A percentile compares a stretch with the other conserved stretches of the same genome.
Evolutionary conservation across 2,888 invertebrate species (phyloP).

Genomic region (Cheilosia pagana): DNA sequence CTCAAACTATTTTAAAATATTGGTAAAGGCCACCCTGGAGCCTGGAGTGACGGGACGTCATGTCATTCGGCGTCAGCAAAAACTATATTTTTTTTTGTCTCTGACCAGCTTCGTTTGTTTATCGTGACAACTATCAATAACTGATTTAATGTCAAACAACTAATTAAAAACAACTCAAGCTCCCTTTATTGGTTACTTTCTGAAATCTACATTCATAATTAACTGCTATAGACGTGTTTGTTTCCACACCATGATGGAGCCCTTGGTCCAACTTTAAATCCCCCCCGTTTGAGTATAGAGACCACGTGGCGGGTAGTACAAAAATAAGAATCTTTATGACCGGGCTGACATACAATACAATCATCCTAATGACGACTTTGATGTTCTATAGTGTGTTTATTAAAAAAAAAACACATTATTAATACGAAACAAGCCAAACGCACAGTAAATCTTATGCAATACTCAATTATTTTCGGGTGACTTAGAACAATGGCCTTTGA

Average conservation of each 20-base stretch:
- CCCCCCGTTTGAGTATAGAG: not conserved
- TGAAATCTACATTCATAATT: no score
- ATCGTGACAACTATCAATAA: not conserved
- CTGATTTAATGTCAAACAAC: not conserved
- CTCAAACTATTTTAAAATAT: no score
- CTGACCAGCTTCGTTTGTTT: not conserved
- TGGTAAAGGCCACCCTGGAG: not conserved
- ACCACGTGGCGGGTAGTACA: not conserved
- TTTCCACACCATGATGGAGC: not conserved
- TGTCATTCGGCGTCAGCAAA: not conserved
- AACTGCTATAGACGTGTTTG: not conserved
- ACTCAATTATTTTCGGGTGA: slow-evolving; percentile 47
- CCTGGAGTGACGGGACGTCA: not conserved
- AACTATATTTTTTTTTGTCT: not conserved
- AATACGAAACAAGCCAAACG: slow-evolving; percentile 9
- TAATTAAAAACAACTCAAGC: not conserved
- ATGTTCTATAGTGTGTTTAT: not conserved
- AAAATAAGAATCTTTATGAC: not conserved
- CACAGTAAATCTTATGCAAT: slow-evolving; percentile 37
- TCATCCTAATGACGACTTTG: no score
- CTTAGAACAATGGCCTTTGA: slow-evolving; percentile 12
- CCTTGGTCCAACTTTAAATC: not conserved
- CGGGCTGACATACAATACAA: not conserved
- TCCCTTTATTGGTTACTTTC: not conserved
- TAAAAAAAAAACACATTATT: not conserved